Evolutionary conservation across 2,113 vertebrate genomes (phyloP), one percentile per base, ranked within the genome.

Genomic region (Acanthisitta chloris): DNA sequence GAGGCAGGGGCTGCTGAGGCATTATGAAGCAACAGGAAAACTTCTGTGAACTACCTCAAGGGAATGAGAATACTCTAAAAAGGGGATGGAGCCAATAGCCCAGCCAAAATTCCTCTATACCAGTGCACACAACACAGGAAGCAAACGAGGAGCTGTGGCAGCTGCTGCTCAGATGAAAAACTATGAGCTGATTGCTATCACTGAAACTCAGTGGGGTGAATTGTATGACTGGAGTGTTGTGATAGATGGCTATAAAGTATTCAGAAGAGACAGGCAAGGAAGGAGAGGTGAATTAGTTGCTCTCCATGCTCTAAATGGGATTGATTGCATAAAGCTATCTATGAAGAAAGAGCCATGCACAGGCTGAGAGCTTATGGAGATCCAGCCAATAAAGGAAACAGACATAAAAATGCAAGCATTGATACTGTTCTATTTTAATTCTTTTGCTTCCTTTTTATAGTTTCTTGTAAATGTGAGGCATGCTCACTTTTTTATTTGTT

Each of bases 21-120:
- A 43, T 54, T 46, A 58, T 21, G n/a, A 70, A 74, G 29, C 36
- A 57, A 40, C 4, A n/a, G 33, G 13, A 12, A 83, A 78, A 31
- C 3, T 5, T 8, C 24, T 34, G 36, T 34, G 33, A 43, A 26
- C 12, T 55, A 17, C 46, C 17, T 40, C 0, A 1, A 17, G 7
- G 5, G 24, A 57, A 34, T 69, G 34, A 69, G 29, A 15, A 3
- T 34, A 16, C 55, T 51, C 28, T 28, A 8, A 10, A 34, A 54
- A 34, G n/a, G 2, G 12, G 6, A 17, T 24, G 28, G 31, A 21
- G 7, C 5, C 4, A 2, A 8, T 11, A 46, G 14, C 15, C 8
- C 36, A 69, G 9, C 6, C 20, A 48, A 73, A 58, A 31, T 70
- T 17, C 1, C 1, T 52, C 67, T 34, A 3, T 21, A 25, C 15